Percentiles rank a stretch among this genome's conserved stretches.
phyloP scores from a whole-genome alignment of 2,888 invertebrate species.

The Microplitis deprimator region DNA sequence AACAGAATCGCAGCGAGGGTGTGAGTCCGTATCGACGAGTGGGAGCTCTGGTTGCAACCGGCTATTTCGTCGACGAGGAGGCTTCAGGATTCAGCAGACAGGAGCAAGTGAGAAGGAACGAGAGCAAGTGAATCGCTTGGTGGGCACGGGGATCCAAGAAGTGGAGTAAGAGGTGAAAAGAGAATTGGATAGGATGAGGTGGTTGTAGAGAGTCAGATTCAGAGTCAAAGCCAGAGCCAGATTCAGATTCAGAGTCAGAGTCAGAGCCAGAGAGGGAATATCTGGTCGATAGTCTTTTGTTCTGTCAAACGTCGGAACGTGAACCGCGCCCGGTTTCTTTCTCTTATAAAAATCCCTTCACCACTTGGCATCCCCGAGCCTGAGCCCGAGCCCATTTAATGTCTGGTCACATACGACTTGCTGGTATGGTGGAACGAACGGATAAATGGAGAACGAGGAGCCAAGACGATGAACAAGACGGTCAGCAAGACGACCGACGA shows the following conservation, averaged over 20 bases:
- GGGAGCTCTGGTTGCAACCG: slow-evolving; percentile 22
- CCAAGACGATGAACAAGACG: too few species aligned
- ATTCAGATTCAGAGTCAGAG: background rate
- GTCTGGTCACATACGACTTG: too few species aligned
- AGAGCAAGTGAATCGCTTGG: background rate
- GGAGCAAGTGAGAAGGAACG: slow-evolving; percentile 7
- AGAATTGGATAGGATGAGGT: slow-evolving; percentile 36
- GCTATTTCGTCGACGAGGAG: slow-evolving; percentile 22
- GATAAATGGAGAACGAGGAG: background rate
- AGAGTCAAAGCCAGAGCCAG: slow-evolving; percentile 12
- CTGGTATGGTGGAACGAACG: slow-evolving; percentile 22
- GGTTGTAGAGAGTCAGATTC: background rate
- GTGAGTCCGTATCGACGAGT: slow-evolving; percentile 1
- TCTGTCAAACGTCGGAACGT: slow-evolving; percentile 69
- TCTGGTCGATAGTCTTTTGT: slow-evolving; percentile 69
- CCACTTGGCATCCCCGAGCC: slow-evolving; percentile 24
- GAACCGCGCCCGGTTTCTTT: slow-evolving; percentile 58
- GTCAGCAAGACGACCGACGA: background rate
- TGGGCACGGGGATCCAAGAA: slow-evolving; percentile 25
- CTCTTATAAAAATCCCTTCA: slow-evolving; percentile 23
- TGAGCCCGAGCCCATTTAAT: background rate
- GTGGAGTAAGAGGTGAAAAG: slow-evolving; percentile 42
- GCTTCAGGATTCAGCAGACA: background rate
- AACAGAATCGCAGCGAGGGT: slow-evolving; percentile 11
- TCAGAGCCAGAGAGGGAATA: slow-evolving; percentile 31